Base-by-base conservation (phyloP, 1,140 invertebrate genomes). In the Tyrophagus putrescentiae region DNA sequence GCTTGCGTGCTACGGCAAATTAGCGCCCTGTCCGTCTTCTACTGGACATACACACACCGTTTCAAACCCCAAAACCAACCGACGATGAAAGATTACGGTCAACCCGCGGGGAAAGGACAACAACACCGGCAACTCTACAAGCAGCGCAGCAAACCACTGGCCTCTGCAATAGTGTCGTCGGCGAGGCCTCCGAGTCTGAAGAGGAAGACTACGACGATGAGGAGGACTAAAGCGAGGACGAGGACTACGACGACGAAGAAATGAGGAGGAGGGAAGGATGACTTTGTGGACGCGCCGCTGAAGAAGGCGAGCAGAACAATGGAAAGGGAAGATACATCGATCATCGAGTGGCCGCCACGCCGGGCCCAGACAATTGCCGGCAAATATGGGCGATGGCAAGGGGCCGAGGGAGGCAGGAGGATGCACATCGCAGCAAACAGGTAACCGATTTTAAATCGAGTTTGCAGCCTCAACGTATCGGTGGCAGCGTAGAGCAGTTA, bases 21-120 rank as follows among this genome's bases (percentile, higher is more conserved):
- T n/a, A n/a, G n/a, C n/a, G n/a, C n/a, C n/a, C n/a, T n/a, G n/a
- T n/a, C n/a, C n/a, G n/a, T n/a, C n/a, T n/a, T n/a, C n/a, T n/a
- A n/a, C n/a, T n/a, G n/a, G n/a, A n/a, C n/a, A n/a, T n/a, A n/a
- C n/a, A n/a, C n/a, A n/a, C n/a, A n/a, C n/a, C n/a, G n/a, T n/a
- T n/a, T n/a, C n/a, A n/a, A n/a, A n/a, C n/a, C n/a, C n/a, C n/a
- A n/a, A n/a, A n/a, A n/a, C n/a, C n/a, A n/a, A n/a, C n/a, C n/a
- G n/a, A n/a, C n/a, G 45, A 48, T 48, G 45, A 48, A 48, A 48
- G 21, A 48, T 48, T 48, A 48, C 45, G 45, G 45, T 48, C 45
- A 21, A 6, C 45, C n/a, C 18, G n/a, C n/a, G n/a, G n/a, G 41
- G 6, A 42, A n/a, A 42, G 25, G 41, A 42, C 41, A 42, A 1